phyloP scores from a whole-genome alignment of 2,888 invertebrate species.

The Eucriotettix oculatus region DNA sequence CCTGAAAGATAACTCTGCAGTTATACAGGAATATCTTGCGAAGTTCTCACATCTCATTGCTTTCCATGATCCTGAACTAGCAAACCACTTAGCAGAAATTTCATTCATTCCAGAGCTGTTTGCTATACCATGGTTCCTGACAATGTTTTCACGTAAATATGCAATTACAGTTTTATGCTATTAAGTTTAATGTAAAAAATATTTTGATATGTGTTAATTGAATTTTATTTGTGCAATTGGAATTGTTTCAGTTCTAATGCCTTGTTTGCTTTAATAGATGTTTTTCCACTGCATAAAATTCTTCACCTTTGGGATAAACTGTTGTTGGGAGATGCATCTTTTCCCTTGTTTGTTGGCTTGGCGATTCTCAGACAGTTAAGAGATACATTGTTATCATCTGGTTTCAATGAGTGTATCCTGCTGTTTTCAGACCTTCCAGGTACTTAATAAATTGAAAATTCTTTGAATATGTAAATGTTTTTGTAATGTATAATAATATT shows the following conservation, averaged over 20 bases:
- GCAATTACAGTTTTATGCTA: background rate
- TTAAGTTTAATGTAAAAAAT: background rate
- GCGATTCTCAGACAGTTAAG: conserved; percentile 80
- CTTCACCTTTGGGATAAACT: conserved; percentile 96
- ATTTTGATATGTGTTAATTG: background rate
- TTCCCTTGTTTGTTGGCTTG: conserved; percentile 88
- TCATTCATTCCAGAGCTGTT: conserved; percentile 94
- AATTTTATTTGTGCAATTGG: background rate
- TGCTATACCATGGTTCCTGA: conserved; percentile 97
- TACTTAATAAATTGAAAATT: conserved; percentile 6
- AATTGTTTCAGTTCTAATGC: conserved; percentile 4
- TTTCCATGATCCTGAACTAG: conserved; percentile 85
- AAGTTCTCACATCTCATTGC: conserved; percentile 94
- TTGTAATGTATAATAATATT: background rate
- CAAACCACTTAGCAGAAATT: conserved; percentile 80
- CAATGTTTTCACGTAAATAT: conserved; percentile 92
- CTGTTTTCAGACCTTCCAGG: conserved; percentile 94
- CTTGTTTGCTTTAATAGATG: conserved; percentile 46
- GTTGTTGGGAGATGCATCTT: conserved; percentile 78
- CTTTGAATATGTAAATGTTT: background rate
- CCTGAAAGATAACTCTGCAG: conserved; percentile 86
- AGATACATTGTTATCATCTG: conserved; percentile 66
- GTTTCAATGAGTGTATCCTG: conserved; percentile 96
- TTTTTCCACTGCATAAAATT: conserved; percentile 94
- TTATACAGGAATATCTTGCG: conserved; percentile 93